Conservation (phyloP, 2,113 vertebrate genomes). For the Oncorhynchus mykiss region DNA sequence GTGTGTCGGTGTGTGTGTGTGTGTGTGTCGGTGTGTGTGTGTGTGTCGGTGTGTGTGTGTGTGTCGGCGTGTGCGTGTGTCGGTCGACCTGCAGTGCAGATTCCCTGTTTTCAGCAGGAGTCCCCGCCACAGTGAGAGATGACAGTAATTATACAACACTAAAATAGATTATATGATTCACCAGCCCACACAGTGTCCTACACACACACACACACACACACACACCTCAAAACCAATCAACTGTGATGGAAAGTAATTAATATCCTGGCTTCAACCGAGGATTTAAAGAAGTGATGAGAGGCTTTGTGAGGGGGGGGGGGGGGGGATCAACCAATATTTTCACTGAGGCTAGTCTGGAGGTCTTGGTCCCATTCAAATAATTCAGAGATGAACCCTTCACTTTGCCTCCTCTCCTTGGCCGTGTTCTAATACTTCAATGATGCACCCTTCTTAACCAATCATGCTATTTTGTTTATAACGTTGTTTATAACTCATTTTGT, state of each 20-base stretch:
- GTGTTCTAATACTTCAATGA: no score
- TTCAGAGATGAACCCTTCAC: no score
- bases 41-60: slow-evolving; percentile 8
- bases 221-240: slow-evolving; percentile 56
- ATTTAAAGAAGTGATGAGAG: slow-evolving; percentile 50
- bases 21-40: slow-evolving; percentile 31
- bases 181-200: slow-evolving; percentile 56
- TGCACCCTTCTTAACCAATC: no score
- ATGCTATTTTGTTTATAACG: no score
- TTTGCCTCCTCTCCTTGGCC: no score
- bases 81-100: background rate
- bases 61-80: no score
- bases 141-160: slow-evolving; percentile 66
- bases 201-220: slow-evolving; percentile 21
- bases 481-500: no score
- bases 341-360: background rate
- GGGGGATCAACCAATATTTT: slow-evolving; percentile 42
- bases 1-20: background rate
- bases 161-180: slow-evolving; percentile 70
- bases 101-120: slow-evolving; percentile 33
- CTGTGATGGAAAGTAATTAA: slow-evolving; percentile 65
- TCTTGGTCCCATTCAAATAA: background rate
- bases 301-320: slow-evolving; percentile 16
- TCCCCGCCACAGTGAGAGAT: slow-evolving; percentile 48
- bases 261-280: slow-evolving; percentile 53